Evolutionary conservation across 2,797 vertebrate genomes (phyloP), one percentile per base, ranked within the genome.

Genomic region (Gephyroberyx darwinii): DNA sequence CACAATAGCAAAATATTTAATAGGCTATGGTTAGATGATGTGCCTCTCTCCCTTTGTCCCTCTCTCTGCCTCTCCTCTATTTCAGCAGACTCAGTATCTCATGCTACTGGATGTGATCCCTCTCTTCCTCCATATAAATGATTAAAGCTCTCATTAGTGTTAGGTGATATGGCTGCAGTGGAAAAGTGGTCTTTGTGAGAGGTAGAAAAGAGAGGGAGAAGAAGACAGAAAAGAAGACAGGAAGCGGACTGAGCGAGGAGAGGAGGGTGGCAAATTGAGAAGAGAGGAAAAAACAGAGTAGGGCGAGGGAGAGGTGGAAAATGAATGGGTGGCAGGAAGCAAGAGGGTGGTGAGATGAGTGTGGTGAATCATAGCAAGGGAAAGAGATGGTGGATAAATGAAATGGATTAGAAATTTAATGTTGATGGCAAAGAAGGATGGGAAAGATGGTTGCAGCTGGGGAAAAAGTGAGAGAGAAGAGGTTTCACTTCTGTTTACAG

Each of bases 141-240:
- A 90, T 91, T 91, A 83, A 92, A 86, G 79, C 75, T 69, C 47
- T 89, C 78, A 82, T 92, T 88, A 87, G 86, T n/a, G 82, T 88
- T 85, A 89, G 82, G 76, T 88, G 91, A 92, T 92, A 88, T 17
- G 70, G 71, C 85, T 81, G 87, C 82, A 86, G 50, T 75, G 81
- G 70, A 75, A 75, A 81, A 75, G 4, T 7, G 58, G 56, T 82
- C 66, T 71, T 72, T 63, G 66, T 52, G 69, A 50, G 55, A 47
- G 31, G 50, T 69, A 20, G 65, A 66, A 47, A 14, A 62, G 26
- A 75, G 31, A 55, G n/a, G 54, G 53, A 75, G 59, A 60, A 75
- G 59, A 60, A 22, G 65, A 58, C 61, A 65, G 72, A 77, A 77
- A 72, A 80, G 68, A 73, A 71, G 70, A 77, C n/a, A 72, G 63